Base-by-base conservation (phyloP, 2,113 vertebrate species). In the Alectura lathami region DNA sequence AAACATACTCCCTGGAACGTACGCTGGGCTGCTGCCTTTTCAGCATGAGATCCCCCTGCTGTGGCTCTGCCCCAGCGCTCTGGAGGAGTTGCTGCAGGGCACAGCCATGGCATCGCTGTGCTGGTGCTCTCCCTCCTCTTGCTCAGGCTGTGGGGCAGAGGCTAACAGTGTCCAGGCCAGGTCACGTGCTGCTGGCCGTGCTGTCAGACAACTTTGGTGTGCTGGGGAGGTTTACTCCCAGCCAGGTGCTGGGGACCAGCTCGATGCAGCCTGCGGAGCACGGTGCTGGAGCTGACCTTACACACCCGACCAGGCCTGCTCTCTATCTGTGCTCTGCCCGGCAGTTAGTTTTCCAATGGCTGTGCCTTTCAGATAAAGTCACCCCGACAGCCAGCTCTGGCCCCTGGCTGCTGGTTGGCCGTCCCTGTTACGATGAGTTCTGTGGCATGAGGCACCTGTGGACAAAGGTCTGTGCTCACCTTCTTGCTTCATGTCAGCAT, bases 21-120 rank as follows among this genome's bases (percentile, higher is more conserved):
- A 51, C 86, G 81, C 84, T 94, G 92, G 89, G 86, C 91, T 93
- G 40, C 87, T 96, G 97, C 91, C 91, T 89, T 96, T 95, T 96
- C 86, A 89, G 95, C 73, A 1, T 8, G 92, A 88, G 83, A 80
- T 88, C 83, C 82, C 83, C 77, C 95, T 60, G 50, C 20, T 0
- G 6, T 1, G 72, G 69, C 2, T 0, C 38, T 63, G 67, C 67
- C 47, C 67, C 32, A 27, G 43, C 17, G 22, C 66, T 86, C 69
- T 11, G 16, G 73, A n/a, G 73, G n/a, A 83, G 57, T 66, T 43
- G n/a, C 22, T 84, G 43, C 40, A 11, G 20, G n/a, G 34, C 43
- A 70, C 56, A n/a, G 42, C 47, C 18, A 38, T 62, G 23, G 69
- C 40, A 38, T 10, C 63, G 45, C 59, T 10, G 27, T 26, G 60